Conservation (phyloP, 2,113 vertebrate genomes). For the Daboia siamensis region DNA sequence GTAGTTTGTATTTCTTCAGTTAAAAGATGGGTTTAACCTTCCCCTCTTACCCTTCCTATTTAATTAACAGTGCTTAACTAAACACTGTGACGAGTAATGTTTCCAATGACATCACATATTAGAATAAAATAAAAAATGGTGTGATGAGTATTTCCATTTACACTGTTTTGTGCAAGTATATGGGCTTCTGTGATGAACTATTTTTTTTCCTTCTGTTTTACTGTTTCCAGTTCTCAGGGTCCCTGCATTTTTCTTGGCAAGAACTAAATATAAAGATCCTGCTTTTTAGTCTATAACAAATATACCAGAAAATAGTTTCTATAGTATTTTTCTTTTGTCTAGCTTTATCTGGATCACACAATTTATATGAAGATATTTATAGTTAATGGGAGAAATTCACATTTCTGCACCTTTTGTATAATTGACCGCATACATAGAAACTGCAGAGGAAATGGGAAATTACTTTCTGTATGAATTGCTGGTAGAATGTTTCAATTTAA, state of each 20-base stretch:
- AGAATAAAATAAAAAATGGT: constrained; percentile 41
- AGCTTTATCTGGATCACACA: not conserved
- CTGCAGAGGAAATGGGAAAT: not conserved
- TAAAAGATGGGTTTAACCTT: constrained; percentile 53
- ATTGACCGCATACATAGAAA: not conserved
- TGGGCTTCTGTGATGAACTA: constrained; percentile 28
- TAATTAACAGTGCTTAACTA: constrained; percentile 55
- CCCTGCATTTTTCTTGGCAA: not conserved
- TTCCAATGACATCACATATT: constrained; percentile 65
- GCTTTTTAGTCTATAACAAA: not conserved
- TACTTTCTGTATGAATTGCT: not conserved
- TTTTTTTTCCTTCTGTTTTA: not conserved
- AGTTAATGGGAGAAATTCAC: not conserved
- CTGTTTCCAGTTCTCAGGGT: not conserved
- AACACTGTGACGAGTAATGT: constrained; percentile 52
- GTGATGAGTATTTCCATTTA: constrained; percentile 21
- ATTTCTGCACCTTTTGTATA: not conserved
- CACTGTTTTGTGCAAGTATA: constrained; percentile 34
- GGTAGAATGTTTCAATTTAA: not conserved
- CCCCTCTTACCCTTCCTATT: constrained; percentile 19
- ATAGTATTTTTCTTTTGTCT: not conserved
- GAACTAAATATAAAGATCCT: constrained; percentile 8
- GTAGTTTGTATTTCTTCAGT: constrained; percentile 50
- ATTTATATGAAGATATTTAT: not conserved
- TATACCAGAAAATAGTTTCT: not conserved